Base-by-base conservation (phyloP, 2,888 invertebrate species). In the Sesia apiformis region DNA sequence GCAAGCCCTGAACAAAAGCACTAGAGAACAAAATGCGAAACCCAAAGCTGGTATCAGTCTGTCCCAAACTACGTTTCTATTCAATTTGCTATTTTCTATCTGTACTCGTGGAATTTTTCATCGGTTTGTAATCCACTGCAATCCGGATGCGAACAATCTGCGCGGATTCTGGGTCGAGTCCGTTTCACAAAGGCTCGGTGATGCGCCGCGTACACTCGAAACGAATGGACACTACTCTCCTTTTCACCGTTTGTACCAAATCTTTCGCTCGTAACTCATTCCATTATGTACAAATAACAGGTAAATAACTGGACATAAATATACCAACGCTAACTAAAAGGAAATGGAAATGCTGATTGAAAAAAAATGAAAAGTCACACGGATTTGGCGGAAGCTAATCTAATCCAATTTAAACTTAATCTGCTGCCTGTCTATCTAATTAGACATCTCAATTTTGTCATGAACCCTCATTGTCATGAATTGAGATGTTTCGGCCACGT, bases 331-430 rank as follows among this genome's bases (percentile, higher is more conserved):
- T 42, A 42, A 6, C 1, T 42, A 6, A 42, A 1, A 46, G 49
- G 49, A 43, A 65, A 66, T 61, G 63, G 65, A 65, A 60, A 67
- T 62, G 62, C 53, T 60, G 66, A 74, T 71, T 65, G 66, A 73
- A 74, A 70, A 74, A 77, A 76, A 78, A 78, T 66, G 73, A 63
- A 69, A 67, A 66, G 69, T n/a, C 65, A 70, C 70, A 77, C 71
- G 71, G 67, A 77, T 74, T 77, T 69, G 66, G 66, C 66, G 69
- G 71, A 78, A 74, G 74, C 72, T 79, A 81, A 82, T 83, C 74
- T 81, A 77, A 83, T 81, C 76, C 78, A 80, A 84, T 82, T 82
- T 78, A 76, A 82, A 84, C 82, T 81, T 82, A 82, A 83, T 82
- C 81, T 78, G 63, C 58, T n/a, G n/a, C n/a, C n/a, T n/a, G n/a